Evolutionary conservation across 2,888 invertebrate species (phyloP).

Genomic region (Fragum sueziense): DNA sequence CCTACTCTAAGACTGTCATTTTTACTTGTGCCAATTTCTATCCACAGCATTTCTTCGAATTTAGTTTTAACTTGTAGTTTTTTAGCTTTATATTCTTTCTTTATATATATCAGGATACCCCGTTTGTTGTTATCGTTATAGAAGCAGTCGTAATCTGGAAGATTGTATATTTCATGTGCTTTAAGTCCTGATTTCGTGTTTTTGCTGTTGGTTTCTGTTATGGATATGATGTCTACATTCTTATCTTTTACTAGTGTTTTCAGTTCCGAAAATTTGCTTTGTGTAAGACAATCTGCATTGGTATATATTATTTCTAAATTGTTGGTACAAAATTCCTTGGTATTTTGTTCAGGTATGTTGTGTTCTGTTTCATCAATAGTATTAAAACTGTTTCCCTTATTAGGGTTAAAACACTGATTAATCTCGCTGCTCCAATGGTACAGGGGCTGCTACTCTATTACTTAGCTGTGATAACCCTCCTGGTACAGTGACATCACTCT

Average conservation of each 20-base stretch:
- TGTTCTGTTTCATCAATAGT: not conserved
- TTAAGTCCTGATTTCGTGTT: no score
- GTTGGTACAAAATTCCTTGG: not conserved
- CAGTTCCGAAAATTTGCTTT: not conserved
- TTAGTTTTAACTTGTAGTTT: not conserved
- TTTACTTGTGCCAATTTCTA: no score
- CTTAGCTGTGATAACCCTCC: not conserved
- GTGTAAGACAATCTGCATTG: not conserved
- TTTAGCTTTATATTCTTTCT: not conserved
- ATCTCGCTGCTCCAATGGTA: not conserved
- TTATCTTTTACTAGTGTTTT: not conserved
- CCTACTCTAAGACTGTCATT: no score
- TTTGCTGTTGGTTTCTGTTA: not conserved
- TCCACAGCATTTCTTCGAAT: no score
- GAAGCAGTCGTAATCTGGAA: no score
- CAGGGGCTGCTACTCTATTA: not conserved
- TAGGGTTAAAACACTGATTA: not conserved
- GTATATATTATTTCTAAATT: not conserved
- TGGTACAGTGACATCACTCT: not conserved
- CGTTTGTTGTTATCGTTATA: no score
- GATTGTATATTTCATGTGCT: no score
- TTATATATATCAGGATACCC: not conserved
- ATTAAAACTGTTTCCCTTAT: not conserved
- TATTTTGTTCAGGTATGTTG: not conserved
- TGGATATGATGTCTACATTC: not conserved